Evolutionary conservation across 64 coral and sea anemone genomes (phyloP), one percentile per base, ranked within the genome.

Genomic region (Catalaphyllia jardinei): DNA sequence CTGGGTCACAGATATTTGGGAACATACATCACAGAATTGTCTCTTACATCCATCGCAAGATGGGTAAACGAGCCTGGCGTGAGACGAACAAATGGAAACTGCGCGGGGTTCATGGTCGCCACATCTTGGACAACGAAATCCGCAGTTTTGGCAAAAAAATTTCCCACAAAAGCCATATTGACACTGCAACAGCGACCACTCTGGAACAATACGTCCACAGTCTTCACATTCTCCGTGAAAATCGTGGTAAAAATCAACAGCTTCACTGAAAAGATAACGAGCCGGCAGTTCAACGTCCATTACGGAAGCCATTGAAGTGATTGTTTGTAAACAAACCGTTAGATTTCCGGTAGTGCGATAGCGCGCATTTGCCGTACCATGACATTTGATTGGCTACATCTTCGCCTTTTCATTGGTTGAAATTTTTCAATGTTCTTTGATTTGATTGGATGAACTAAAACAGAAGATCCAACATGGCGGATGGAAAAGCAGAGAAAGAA

Each of bases 201-300:
- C 91, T 20, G 94, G 89, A 67, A 91, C 82, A 61, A 87, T 90
- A 39, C 75, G 72, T 51, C 86, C 88, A 50, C 94, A 96, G 33
- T 96, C 94, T 82, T 96, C 94, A 52, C 94, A 96, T 93, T 96
- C 94, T 28, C 94, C 94, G 8, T 93, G 78, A 25, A 93, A 67
- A 77, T 89, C 92, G 71, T 93, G 78, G n/a, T 93, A 74, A 65
- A 82, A 55, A 59, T 89, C 86, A 55, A 71, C 62, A 13, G 64
- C 29, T 59, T 89, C 71, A 59, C 65, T 76, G 61, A 83, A 81
- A 77, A 93, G 85, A 75, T 77, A 89, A 28, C 54, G 55, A 84
- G 75, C 74, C 55, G 74, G 67, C 62, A 86, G 52, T 3, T 79
- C 80, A 1, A 83, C 88, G 16, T 86, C 72, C 86, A 86, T 77